A percentile compares a stretch with the other conserved stretches of the same genome.
phyloP scores from a whole-genome alignment of 2,113 vertebrate genomes.

The Oncorhynchus mykiss region DNA sequence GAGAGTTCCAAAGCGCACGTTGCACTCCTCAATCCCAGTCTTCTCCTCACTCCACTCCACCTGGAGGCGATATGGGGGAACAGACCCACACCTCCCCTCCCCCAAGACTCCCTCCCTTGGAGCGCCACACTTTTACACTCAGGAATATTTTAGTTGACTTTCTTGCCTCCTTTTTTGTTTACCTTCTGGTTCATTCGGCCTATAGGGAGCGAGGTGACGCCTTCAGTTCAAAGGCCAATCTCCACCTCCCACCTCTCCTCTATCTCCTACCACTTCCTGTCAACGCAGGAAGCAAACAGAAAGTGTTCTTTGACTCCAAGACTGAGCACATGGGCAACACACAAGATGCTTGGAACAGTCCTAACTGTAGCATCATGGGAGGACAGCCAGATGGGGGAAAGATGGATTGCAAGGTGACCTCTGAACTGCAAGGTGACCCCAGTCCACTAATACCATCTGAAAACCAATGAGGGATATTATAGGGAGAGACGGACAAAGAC shows the following conservation, averaged over 20 bases:
- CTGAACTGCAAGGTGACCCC: neutral
- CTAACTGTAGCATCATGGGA: neutral
- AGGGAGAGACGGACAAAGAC: neutral
- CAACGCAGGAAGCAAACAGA: conserved; percentile 12
- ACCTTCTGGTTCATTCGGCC: neutral
- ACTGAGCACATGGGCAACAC: neutral
- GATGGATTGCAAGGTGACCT: neutral
- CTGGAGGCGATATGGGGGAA: conserved; percentile 65
- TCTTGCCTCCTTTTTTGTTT: conserved; percentile 27
- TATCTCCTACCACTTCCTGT: conserved; percentile 12
- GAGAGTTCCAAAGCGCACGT: conserved; percentile 75
- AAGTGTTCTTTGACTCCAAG: conserved; percentile 34
- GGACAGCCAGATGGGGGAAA: neutral
- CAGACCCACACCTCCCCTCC: conserved; percentile 21
- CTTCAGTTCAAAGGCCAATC: neutral
- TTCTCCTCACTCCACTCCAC: conserved; percentile 65
- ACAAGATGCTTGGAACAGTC: neutral
- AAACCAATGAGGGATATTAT: conserved; percentile 4
- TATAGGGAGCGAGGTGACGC: neutral
- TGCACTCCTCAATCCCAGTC: conserved; percentile 71
- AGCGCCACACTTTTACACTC: conserved; percentile 82
- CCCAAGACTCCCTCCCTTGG: conserved; percentile 76
- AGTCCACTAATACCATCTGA: neutral
- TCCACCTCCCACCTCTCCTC: conserved; percentile 2
- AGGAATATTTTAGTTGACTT: conserved; percentile 72